Percentiles rank a stretch among this genome's conserved stretches.
Conservation (phyloP, 2,888 invertebrate genomes). For the Cactoblastis cactorum region DNA sequence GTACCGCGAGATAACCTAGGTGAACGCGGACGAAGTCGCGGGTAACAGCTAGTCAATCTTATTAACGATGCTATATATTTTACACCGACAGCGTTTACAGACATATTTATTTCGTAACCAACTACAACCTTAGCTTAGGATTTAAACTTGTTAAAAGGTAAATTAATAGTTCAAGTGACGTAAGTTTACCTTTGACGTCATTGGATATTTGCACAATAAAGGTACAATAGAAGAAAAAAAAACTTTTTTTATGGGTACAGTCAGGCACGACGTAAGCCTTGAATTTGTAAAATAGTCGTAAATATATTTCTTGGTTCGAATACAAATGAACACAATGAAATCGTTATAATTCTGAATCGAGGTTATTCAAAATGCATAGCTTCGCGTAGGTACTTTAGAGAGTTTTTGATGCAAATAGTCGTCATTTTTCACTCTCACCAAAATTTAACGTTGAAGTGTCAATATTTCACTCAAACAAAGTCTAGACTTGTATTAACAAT, state of each 20-base stretch:
- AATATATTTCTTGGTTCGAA: conserved; percentile 44
- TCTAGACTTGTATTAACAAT: background rate
- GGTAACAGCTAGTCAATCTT: too few species aligned
- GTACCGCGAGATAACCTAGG: too few species aligned
- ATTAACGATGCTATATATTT: background rate
- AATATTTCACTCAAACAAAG: background rate
- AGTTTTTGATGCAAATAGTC: background rate
- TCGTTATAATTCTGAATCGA: background rate
- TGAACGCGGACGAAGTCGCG: too few species aligned
- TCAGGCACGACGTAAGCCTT: conserved; percentile 39
- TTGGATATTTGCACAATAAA: conserved; percentile 18
- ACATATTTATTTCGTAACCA: background rate
- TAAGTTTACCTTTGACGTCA: conserved; percentile 4
- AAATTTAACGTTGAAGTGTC: background rate
- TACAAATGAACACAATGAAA: background rate
- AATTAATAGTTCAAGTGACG: background rate
- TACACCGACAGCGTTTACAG: background rate
- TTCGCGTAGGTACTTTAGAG: background rate
- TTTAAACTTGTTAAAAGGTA: background rate
- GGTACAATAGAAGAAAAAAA: too few species aligned
- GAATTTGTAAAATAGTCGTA: conserved; percentile 47
- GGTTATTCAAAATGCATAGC: background rate
- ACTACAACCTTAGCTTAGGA: background rate
- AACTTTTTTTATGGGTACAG: conserved; percentile 23
- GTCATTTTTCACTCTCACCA: background rate